phyloP scores from a whole-genome alignment of 2,888 invertebrate species.

The Eupsilia transversa region DNA sequence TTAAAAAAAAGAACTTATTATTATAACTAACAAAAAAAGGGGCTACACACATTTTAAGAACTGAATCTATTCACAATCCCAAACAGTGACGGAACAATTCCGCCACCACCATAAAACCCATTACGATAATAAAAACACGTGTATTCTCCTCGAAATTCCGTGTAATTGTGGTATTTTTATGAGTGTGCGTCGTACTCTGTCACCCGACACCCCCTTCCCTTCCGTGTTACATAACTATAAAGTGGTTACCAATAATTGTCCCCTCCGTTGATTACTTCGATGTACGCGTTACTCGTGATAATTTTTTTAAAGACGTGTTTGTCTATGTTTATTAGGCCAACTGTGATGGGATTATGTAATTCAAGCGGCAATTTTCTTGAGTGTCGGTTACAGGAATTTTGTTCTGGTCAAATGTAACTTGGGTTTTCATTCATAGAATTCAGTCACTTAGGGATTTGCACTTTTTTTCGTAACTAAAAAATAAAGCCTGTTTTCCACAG shows the following conservation, averaged over 20 bases:
- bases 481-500: background rate
- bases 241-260: conserved; percentile 53
- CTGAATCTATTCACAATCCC: background rate
- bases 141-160: conserved; percentile 50
- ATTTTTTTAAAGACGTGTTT: conserved; percentile 28
- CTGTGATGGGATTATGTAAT: conserved; percentile 1
- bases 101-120: conserved; percentile 5
- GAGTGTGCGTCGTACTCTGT: conserved; percentile 49
- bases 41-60: background rate
- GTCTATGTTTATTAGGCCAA: conserved; percentile 1
- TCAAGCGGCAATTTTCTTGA: background rate
- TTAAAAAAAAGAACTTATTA: no score
- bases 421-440: background rate
- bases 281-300: conserved; percentile 18
- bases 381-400: background rate
- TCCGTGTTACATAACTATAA: conserved; percentile 65
- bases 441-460: background rate
- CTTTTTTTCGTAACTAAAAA: background rate
- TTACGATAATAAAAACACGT: conserved; percentile 64
- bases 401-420: background rate
- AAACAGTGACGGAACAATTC: conserved; percentile 15
- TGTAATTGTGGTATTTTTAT: conserved; percentile 68
- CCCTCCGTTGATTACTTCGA: conserved; percentile 48
- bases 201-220: conserved; percentile 30
- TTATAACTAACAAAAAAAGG: background rate